Conservation (phyloP, 1,140 invertebrate genomes). For the Drosophila sechellia region DNA sequence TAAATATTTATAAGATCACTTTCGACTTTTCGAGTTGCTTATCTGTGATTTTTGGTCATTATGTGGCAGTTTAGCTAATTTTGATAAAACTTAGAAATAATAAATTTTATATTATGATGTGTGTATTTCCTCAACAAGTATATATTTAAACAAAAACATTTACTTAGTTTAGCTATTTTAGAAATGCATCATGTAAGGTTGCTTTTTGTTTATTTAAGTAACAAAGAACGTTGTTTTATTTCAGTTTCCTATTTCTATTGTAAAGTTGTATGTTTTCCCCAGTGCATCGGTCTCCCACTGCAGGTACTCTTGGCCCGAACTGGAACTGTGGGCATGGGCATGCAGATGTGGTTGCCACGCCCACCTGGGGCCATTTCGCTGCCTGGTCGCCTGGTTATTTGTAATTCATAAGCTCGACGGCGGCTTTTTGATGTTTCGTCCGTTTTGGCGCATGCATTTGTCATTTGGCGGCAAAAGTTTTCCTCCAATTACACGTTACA, state of each 20-base stretch:
- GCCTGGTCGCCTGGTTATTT: constrained; percentile 63
- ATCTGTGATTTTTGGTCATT: background rate
- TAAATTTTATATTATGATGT: background rate
- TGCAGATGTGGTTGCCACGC: constrained; percentile 69
- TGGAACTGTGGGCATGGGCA: constrained; percentile 35
- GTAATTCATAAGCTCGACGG: constrained; percentile 80
- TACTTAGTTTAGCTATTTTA: no score
- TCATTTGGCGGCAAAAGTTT: constrained; percentile 79
- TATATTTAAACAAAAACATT: no score
- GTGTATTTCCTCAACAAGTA: no score
- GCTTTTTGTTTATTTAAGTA: no score
- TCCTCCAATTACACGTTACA: constrained; percentile 79
- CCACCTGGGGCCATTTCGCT: constrained; percentile 42
- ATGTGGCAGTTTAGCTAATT: background rate
- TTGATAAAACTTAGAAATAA: background rate
- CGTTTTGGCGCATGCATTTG: constrained; percentile 69
- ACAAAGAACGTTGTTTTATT: no score
- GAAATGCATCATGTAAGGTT: no score
- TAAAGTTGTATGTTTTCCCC: background rate
- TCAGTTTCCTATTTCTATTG: background rate
- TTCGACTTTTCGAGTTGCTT: constrained; percentile 14
- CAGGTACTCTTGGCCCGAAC: constrained; percentile 12
- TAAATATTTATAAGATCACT: constrained; percentile 38
- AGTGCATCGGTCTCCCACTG: constrained; percentile 18
- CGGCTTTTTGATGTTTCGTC: constrained; percentile 57